Conservation (phyloP, 2,797 vertebrate species). For the Enteromius trimaculatus region DNA sequence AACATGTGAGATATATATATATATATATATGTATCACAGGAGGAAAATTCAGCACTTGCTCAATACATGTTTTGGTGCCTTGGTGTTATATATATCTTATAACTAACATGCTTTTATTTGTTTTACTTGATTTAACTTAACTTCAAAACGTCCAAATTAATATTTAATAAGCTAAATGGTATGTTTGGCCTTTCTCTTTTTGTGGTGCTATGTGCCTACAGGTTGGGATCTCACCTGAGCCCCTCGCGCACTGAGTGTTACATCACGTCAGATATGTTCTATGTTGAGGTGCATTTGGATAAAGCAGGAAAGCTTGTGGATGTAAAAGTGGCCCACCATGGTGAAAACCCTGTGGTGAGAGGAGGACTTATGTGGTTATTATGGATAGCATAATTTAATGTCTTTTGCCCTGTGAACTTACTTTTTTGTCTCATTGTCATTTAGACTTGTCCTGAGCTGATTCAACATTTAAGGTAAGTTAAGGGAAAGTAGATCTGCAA, state of each 20-base stretch:
- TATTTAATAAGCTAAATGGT: not conserved
- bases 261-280: slow-evolving; percentile 99
- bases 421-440: slow-evolving; percentile 32
- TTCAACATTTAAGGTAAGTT: slow-evolving; percentile 91
- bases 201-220: slow-evolving; percentile 53
- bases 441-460: slow-evolving; percentile 94
- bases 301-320: slow-evolving; percentile 90
- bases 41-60: not conserved
- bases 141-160: not conserved
- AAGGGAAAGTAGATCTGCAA: not conserved
- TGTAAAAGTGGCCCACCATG: slow-evolving; percentile 98
- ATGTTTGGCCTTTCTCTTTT: not conserved
- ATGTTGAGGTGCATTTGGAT: slow-evolving; percentile 96
- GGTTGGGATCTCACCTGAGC: slow-evolving; percentile 93
- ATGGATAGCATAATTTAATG: not conserved
- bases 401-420: not conserved
- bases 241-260: slow-evolving; percentile 96
- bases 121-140: not conserved
- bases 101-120: not conserved
- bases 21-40: too few relatives aligned
- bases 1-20: slow-evolving; percentile 83
- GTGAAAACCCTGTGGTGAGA: slow-evolving; percentile 95
- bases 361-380: not conserved
- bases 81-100: not conserved
- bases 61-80: not conserved